Percentiles rank a stretch among this genome's conserved stretches.
Evolutionary conservation across 2,797 vertebrate species (phyloP).

Genomic region (Catamblyrhynchus diadema): DNA sequence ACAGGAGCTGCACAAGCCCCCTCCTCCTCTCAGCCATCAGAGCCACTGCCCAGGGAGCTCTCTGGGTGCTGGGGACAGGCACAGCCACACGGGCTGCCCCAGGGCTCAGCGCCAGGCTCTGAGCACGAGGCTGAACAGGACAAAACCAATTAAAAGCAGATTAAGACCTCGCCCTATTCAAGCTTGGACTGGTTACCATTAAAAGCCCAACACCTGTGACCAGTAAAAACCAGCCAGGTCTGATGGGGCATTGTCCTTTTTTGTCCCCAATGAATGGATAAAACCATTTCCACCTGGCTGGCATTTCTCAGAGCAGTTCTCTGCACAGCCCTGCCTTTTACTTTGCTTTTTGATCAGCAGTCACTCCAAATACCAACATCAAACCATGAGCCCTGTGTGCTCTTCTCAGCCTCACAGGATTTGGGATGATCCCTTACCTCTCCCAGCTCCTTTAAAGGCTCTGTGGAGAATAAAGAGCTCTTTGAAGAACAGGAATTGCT

Average conservation of each 20-base stretch:
- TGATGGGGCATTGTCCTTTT: not conserved
- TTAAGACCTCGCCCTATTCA: not conserved
- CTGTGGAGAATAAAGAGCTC: not conserved
- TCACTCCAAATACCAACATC: not conserved
- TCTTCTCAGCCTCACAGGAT: not conserved
- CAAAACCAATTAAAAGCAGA: constrained; percentile 32
- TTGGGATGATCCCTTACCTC: not conserved
- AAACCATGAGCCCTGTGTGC: not conserved
- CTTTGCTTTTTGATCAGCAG: not conserved
- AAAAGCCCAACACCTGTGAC: not conserved
- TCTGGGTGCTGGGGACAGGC: not conserved
- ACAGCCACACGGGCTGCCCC: not conserved
- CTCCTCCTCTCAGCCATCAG: not conserved
- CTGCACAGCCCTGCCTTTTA: not conserved
- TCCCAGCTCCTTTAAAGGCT: not conserved
- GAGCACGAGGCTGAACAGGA: not conserved
- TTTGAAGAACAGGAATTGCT: not conserved
- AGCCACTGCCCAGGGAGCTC: not conserved
- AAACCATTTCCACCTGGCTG: not conserved
- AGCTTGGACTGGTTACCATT: not conserved
- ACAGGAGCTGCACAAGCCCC: not conserved
- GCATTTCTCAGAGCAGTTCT: not conserved
- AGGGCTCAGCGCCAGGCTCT: not conserved
- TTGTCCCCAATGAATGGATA: not conserved
- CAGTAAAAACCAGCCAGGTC: not conserved